Evolutionary conservation across 2,888 invertebrate genomes (phyloP), one percentile per base, ranked within the genome.

Genomic region (Phalangium opilio): DNA sequence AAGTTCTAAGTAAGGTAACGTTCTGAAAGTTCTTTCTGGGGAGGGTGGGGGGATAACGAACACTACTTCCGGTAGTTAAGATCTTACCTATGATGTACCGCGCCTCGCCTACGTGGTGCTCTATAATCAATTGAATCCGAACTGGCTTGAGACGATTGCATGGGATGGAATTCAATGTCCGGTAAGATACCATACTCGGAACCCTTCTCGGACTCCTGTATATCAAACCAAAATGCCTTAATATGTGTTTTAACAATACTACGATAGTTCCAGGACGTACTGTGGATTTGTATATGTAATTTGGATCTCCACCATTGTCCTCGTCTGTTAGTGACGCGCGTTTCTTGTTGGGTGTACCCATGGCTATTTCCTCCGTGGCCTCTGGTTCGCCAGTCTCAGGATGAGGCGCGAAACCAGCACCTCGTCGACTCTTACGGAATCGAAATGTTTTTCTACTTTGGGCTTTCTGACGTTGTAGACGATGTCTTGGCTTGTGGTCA

Each of bases 381-480:
- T 27, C 27, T 10, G 38, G 38, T 32, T 51, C 50, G 3, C 41
- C 33, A 27, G 33, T 42, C 39, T 48, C 50, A 3, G 49, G 47
- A n/a, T 51, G 47, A 11, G 49, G 50, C 8, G 50, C 46, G 48
- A 54, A 55, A 49, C 65, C 64, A 11, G 53, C 53, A 39, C 55
- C 55, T 14, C 56, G 47, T 45, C 53, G 51, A 14, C 54, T 55
- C 41, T 53, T 57, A n/a, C 55, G 27, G 43, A 55, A 54, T 34
- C 57, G 49, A 69, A 93, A 93, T 0, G 91, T 91, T 68, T 87
- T 90, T 59, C 91, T 77, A 60, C 89, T 91, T 62, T 87, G 90
- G 33, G 87, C 90, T 68, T 89, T 91, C 46, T 89, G 81, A 17
- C 93, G 75, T 63, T 93, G 93, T 48, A 93, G 73, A 3, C 68